Conservation (phyloP, 2,113 vertebrate species). For the Rhinopithecus roxellana region DNA sequence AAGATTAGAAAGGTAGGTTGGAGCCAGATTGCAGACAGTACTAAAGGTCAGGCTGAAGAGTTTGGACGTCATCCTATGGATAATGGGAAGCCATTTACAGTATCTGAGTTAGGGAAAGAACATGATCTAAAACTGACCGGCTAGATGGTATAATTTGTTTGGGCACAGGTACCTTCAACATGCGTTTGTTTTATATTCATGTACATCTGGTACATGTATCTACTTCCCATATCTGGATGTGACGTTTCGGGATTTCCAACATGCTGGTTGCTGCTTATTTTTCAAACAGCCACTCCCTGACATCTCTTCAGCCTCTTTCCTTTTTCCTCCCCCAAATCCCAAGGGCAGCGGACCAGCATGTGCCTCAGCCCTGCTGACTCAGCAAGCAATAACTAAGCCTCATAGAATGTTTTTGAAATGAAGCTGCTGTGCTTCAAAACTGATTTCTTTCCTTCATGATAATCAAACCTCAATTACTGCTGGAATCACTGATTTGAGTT, state of each 20-base stretch:
- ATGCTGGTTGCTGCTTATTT: background rate
- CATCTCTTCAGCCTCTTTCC: constrained; percentile 33
- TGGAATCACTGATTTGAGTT: constrained; percentile 43
- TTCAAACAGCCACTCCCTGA: background rate
- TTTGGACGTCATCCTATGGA: constrained; percentile 42
- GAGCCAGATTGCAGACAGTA: constrained; percentile 19
- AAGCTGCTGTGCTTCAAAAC: constrained; percentile 38
- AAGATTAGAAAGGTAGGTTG: background rate
- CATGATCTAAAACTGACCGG: background rate
- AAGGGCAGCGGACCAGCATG: constrained; percentile 4
- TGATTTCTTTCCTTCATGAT: constrained; percentile 64
- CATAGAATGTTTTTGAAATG: constrained; percentile 39
- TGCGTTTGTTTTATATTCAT: constrained; percentile 19
- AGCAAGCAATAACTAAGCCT: constrained; percentile 49
- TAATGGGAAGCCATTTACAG: constrained; percentile 60
- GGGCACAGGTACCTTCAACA: background rate
- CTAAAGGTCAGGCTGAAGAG: constrained; percentile 25
- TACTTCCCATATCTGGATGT: background rate
- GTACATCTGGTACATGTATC: background rate
- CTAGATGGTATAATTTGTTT: constrained; percentile 15
- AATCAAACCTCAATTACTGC: constrained; percentile 29
- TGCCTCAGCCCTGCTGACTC: constrained; percentile 23
- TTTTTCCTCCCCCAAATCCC: background rate
- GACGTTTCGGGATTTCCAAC: background rate
- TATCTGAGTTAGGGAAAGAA: constrained; percentile 39